Base-by-base conservation (phyloP, 2,888 invertebrate genomes). In the Drosophila fulvimacula region DNA sequence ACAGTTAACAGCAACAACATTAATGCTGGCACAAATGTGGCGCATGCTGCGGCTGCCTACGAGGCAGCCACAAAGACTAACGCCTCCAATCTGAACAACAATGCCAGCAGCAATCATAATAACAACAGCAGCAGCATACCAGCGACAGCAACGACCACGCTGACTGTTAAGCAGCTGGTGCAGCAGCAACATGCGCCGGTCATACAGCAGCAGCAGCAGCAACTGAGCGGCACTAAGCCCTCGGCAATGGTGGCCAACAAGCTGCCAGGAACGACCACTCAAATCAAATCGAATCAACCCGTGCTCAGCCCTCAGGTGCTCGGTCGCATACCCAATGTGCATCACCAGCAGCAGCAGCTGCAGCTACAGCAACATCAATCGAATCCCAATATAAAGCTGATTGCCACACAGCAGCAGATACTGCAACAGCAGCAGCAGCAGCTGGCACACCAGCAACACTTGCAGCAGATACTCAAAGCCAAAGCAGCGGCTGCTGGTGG, bases 181-280 rank as follows among this genome's bases (percentile, higher is more conserved):
- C 91, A 91, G 57, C 91, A 92, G 68, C 92, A 91, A 61, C 90
- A 91, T 62, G 88, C 84, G 5, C 90, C 91, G 0, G 87, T 83
- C 21, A 90, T 76, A 82, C 92, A 79, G 87, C 93, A 81, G 89
- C 93, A 82, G 80, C 93, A 73, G 88, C 92, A 82, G 82, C 91
- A 78, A 88, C 91, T 87, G 41, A 77, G 48, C 30, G n/a, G 70
- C 78, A 76, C 44, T 60, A 78, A 73, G 44, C 46, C 73, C 46
- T 15, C 66, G 38, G 38, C 32, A 41, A 52, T 17, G 27, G 36
- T 48, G 13, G 21, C 38, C 19, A 69, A 11, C 55, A 76, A 78
- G 55, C 7, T 44, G 53, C 17, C 71, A 55, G 36, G 48, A 42
- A 39, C 63, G 34, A 39, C 60, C 41, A 17, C 76, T n/a, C 66